A percentile compares a stretch with the other conserved stretches of the same genome.
Evolutionary conservation across 1,140 invertebrate species (phyloP).

Genomic region (Bombus balteatus): DNA sequence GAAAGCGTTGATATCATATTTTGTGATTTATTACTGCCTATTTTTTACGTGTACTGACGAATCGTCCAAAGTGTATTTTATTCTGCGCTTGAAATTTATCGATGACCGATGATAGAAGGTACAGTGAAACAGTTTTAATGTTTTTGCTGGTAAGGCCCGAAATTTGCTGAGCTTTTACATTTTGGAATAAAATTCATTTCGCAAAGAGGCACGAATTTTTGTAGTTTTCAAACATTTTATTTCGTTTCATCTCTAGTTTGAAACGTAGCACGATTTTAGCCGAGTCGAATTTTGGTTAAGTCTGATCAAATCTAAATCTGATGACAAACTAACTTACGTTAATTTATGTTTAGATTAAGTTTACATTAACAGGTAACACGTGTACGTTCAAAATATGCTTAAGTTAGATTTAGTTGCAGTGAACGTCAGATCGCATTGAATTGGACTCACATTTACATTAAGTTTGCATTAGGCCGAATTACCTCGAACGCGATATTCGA

Average conservation of each 20-base stretch:
- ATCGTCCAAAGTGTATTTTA: not conserved
- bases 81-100: not conserved
- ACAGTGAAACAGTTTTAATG: too few relatives aligned
- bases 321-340: not conserved
- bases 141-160: too few relatives aligned
- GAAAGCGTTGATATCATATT: not conserved
- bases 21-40: not conserved
- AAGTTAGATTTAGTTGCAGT: not conserved
- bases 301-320: too few relatives aligned
- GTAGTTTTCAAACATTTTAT: too few relatives aligned
- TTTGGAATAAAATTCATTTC: too few relatives aligned
- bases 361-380: not conserved
- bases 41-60: not conserved
- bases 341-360: not conserved
- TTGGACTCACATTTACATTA: conserved; percentile 16
- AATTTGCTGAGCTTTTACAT: too few relatives aligned
- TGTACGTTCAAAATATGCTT: conserved; percentile 2
- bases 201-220: too few relatives aligned
- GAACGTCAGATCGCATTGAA: not conserved
- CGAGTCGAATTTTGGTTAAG: too few relatives aligned
- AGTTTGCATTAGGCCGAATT: conserved; percentile 33
- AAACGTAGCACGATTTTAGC: too few relatives aligned
- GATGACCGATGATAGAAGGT: not conserved
- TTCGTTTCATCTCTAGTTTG: too few relatives aligned
- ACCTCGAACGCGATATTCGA: conserved; percentile 7